Conservation (phyloP, 2,888 invertebrate species). For the Diogma glabrata region DNA sequence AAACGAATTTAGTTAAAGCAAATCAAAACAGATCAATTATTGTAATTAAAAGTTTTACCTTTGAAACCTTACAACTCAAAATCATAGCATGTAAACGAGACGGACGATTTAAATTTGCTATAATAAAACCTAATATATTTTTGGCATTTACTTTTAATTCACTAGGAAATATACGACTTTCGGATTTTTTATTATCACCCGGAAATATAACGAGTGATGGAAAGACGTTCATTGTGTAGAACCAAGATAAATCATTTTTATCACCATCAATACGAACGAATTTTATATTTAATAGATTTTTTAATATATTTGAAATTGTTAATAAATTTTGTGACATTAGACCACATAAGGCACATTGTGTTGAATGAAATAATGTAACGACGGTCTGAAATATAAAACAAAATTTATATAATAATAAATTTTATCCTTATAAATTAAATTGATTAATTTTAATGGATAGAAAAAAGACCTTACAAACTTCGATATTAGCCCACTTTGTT, state of each 20-base stretch:
- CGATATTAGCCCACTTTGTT: no score
- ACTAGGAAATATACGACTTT: slow-evolving; percentile 57
- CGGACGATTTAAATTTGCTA: slow-evolving; percentile 51
- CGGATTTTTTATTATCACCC: slow-evolving; percentile 52
- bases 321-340: slow-evolving; percentile 56
- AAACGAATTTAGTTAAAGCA: no score
- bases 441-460: slow-evolving; percentile 12
- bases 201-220: slow-evolving; percentile 77
- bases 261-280: slow-evolving; percentile 70
- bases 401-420: neutral
- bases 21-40: no score
- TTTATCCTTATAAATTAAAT: slow-evolving; percentile 10
- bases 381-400: slow-evolving; percentile 46
- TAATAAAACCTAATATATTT: slow-evolving; percentile 54
- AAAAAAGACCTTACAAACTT: slow-evolving; percentile 24
- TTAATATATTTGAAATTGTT: slow-evolving; percentile 50
- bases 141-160: slow-evolving; percentile 30
- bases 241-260: slow-evolving; percentile 76
- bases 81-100: slow-evolving; percentile 42
- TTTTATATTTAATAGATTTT: slow-evolving; percentile 39
- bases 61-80: slow-evolving; percentile 40
- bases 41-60: slow-evolving; percentile 28
- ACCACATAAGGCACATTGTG: slow-evolving; percentile 65
- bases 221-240: slow-evolving; percentile 54
- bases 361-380: slow-evolving; percentile 65